Base-by-base conservation (phyloP, 2,113 vertebrate species). In the Brachyhypopomus gauderio region DNA sequence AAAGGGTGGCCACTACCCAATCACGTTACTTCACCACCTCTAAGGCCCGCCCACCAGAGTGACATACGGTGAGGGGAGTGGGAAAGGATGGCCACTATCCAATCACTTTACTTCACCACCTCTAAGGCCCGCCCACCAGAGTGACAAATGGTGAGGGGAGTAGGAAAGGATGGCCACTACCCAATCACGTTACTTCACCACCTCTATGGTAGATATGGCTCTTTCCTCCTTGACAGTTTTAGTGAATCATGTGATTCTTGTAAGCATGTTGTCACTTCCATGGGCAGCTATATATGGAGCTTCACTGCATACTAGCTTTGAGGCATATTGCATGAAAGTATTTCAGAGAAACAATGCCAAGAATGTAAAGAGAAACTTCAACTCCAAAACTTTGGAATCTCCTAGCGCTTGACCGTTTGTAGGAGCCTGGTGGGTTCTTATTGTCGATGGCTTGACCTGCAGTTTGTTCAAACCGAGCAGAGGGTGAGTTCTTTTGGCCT, bases 91-190 rank as follows among this genome's bases (percentile, higher is more conserved):
- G 52, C 34, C 27, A 59, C 7, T 5, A 70, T 73, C 23, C 70
- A 17, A 41, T 17, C 20, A 7, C 22, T 20, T 73, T 64, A 72
- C 70, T 12, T 62, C 36, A 79, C 11, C 27, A 11, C 23, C 38
- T 45, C 70, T 3, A 3, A 3, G 41, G 79, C 83, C 59, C 76
- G 12, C 0, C n/a, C 80, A 34, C 83, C 25, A 12, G 83, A 81
- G 84, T 86, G 89, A 88, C 84, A 84, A 87, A 87, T 71, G 66
- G 64, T 75, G 64, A 80, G 81, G 75, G 67, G 78, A 81, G 30
- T 78, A 62, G 83, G 79, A 76, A 80, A 72, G 25, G 77, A 85
- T 72, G 64, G 52, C 34, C 27, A 59, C 7, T 5, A 70, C 76
- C 23, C 70, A 17, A 41, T 17, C 20, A 7, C 22, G 27, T 73